Evolutionary conservation across 2,113 vertebrate genomes (phyloP).

Genomic region (Sylvia atricapilla): DNA sequence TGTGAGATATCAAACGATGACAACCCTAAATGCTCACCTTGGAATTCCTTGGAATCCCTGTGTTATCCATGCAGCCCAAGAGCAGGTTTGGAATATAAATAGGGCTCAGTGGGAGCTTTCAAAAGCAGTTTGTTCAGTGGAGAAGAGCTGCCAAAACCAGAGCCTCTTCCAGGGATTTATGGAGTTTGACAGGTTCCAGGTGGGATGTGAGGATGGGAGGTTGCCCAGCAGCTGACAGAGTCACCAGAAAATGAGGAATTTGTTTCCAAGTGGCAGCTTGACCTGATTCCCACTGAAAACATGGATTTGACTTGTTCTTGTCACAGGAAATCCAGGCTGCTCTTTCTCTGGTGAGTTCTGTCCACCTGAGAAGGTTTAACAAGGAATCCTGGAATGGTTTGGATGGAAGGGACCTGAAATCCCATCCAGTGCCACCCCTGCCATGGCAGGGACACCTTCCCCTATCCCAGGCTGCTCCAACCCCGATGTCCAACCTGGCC

Average conservation of each 20-base stretch:
- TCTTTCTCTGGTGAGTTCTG: not conserved
- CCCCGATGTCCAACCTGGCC: not conserved
- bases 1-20: not conserved
- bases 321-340: not conserved
- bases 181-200: slow-evolving; percentile 5
- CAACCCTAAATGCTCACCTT: not conserved
- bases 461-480: too few relatives aligned
- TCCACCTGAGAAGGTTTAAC: not conserved
- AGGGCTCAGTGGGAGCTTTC: not conserved
- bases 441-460: not conserved
- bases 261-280: not conserved
- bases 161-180: not conserved
- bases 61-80: not conserved
- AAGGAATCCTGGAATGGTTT: not conserved
- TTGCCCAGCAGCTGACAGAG: not conserved
- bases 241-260: not conserved
- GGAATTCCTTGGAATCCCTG: not conserved
- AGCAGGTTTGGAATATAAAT: not conserved
- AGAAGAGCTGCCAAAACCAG: not conserved
- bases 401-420: not conserved
- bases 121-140: not conserved
- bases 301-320: not conserved
- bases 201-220: not conserved
- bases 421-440: rapidly evolving
- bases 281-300: not conserved